phyloP scores from a whole-genome alignment of 2,113 vertebrate genomes.

The Melanerpes formicivorus region DNA sequence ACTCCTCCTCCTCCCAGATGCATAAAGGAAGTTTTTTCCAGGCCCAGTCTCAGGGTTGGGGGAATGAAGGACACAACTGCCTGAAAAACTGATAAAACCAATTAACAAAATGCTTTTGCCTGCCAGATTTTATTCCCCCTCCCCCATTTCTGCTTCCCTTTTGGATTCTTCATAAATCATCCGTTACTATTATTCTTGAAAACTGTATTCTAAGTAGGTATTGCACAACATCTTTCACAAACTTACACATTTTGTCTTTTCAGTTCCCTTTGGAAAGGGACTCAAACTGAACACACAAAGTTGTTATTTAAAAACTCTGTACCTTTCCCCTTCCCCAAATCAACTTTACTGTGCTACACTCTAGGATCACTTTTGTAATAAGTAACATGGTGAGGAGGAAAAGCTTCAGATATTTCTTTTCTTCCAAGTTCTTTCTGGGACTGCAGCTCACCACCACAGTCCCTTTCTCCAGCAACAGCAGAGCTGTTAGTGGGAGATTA shows the following conservation, averaged over 20 bases:
- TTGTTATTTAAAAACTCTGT: background rate
- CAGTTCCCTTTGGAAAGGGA: background rate
- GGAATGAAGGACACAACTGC: background rate
- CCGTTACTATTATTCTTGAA: background rate
- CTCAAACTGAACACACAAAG: background rate
- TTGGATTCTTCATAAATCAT: background rate
- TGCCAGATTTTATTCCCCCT: background rate
- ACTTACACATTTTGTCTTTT: background rate
- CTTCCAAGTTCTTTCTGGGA: background rate
- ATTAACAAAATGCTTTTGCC: background rate
- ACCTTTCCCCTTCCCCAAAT: background rate
- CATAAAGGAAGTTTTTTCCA: background rate
- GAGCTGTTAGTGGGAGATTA: background rate
- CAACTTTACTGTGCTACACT: background rate
- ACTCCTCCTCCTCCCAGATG: background rate
- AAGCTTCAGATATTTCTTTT: background rate
- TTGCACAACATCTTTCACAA: conserved; percentile 37
- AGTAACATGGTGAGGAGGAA: background rate
- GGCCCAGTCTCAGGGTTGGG: background rate
- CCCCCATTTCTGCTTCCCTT: background rate
- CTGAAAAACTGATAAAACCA: background rate
- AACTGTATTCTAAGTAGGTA: background rate
- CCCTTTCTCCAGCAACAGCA: background rate
- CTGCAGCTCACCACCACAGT: background rate
- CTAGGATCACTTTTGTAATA: background rate